Base-by-base conservation (phyloP, 2,888 invertebrate species). In the Amblyjoppa proteus region DNA sequence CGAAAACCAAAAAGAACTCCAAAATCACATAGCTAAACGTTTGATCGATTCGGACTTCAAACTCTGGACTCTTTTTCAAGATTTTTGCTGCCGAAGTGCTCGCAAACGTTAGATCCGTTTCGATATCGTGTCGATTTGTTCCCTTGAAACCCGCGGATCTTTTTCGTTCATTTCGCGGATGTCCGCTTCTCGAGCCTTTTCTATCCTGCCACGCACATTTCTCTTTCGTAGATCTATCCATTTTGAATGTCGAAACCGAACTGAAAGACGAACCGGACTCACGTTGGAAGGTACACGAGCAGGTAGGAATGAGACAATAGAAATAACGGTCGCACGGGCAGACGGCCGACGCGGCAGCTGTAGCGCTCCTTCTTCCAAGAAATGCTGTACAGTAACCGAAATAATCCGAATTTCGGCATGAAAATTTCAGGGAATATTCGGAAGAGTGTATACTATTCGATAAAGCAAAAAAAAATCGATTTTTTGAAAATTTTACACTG, bases 51-150 rank as follows among this genome's bases (percentile, higher is more conserved):
- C 38, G 25, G 20, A 84, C 84, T 31, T 84, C 77, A 80, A 87
- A 81, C 45, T 87, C 84, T 31, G 75, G 73, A 81, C 71, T 81
- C 74, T 78, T 84, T 83, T 68, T 87, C 51, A 20, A 34, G n/a
- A 83, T 80, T 82, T 86, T 86, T 68, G 66, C 80, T 45, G 87
- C 84, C 77, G 87, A 87, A 73, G 81, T 84, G 64, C 85, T 85
- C 64, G 78, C 76, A 71, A 84, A 84, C 64, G 83, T 70, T 77
- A 71, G 66, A 81, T 83, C 80, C 9, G 70, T 77, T 31, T 86
- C 86, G 31, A 75, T 58, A 41, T 13, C 38, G 41, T 83, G 71
- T 74, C 81, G 79, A 86, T 86, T 84, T 81, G 64, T 76, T 51
- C 80, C 76, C 16, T 84, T 74, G 64, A 75, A 84, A 20, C 5